Evolutionary conservation across 2,888 invertebrate genomes (phyloP), one percentile per base, ranked within the genome.

Genomic region (Drosophila pseudotalamancana): DNA sequence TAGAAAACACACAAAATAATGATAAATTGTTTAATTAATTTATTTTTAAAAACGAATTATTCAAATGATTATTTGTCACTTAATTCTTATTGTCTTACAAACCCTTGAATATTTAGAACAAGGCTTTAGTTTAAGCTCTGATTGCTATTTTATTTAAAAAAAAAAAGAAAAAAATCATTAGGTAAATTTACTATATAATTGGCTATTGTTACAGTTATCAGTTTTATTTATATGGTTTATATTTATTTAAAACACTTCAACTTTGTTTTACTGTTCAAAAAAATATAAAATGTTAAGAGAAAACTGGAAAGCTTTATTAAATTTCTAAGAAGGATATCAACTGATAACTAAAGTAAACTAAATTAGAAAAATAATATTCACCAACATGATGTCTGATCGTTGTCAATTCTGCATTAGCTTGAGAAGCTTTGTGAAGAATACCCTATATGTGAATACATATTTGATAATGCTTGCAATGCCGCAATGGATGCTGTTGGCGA

Each of bases 401-500:
- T 34, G 9, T 42, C 6, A 16, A 0, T 51, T 11, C 14, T 39
- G 32, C 11, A 14, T 59, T 1, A 39, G n/a, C 9, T 4, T 16
- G n/a, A 9, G 40, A 1, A 34, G 16, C 4, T 75, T 79, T 23
- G 55, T 66, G 14, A 14, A 16, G 2, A 5, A 6, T 3, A 49
- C 65, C 0, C 8, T 72, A 1, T 16, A 48, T 0, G 14, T 59
- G 0, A 2, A 42, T 4, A 0, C 27, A 0, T 45, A 49, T 31
- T 49, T 65, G 3, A 0, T 72, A 1, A 11, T 65, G 19, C 3
- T 49, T 3, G 67, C 67, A n/a, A 8, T 61, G 16, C 77, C 72
- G 0, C 80, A 80, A 34, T 82, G 77, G 80, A 62, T 79, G 65
- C 0, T 69, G 0, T 4, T 82, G 0, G 46, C 80, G 16, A 6